Evolutionary conservation across 2,797 vertebrate species (phyloP).

Genomic region (Manis crassicaudata): DNA sequence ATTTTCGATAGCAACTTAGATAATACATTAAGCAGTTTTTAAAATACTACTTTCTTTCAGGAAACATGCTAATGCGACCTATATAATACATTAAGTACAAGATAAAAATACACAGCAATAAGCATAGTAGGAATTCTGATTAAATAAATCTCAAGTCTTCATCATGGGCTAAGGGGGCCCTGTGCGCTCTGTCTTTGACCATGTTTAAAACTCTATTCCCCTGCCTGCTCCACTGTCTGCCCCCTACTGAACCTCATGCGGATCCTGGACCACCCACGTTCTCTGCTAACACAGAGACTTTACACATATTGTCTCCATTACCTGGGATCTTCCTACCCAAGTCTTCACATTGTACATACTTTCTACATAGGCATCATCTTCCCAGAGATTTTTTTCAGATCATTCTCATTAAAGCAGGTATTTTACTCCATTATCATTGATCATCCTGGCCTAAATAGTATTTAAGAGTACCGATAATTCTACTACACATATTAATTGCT

Average conservation of each 20-base stretch:
- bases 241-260: accelerated
- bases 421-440: background rate
- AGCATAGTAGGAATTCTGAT: background rate
- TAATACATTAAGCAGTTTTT: background rate
- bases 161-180: background rate
- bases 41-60: background rate
- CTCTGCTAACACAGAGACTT: background rate
- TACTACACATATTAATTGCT: background rate
- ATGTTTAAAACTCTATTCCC: background rate
- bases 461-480: background rate
- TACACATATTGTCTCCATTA: background rate
- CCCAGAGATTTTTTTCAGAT: background rate
- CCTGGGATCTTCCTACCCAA: background rate
- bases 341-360: background rate
- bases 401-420: background rate
- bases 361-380: background rate
- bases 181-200: background rate
- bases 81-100: background rate
- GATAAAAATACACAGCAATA: background rate
- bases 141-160: background rate
- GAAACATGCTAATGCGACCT: background rate
- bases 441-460: background rate
- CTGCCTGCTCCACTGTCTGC: background rate
- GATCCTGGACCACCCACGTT: accelerated
- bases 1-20: background rate